Evolutionary conservation across 2,113 vertebrate genomes (phyloP), one percentile per base, ranked within the genome.

Genomic region (Toxotes chatareus): DNA sequence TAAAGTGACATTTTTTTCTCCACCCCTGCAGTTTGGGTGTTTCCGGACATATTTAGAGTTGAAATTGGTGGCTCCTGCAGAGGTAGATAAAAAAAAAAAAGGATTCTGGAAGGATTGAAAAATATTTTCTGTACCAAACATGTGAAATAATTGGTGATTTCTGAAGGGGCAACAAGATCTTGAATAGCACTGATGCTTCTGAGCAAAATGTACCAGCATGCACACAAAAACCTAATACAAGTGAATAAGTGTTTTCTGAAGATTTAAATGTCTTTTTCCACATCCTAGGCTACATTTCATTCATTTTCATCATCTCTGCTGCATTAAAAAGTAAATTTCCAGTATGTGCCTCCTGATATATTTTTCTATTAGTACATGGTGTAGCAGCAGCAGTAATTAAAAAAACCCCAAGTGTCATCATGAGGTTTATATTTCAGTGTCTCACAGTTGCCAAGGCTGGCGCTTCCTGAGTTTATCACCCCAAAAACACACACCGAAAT

Each of bases 401-500:
- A 56, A 10, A 42, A 60, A 19, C 40, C 0, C n/a, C 4, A 44
- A 9, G 17, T 21, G 53, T 57, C 38, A 67, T 67, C 55, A 67
- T 40, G n/a, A 38, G 9, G 19, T 34, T 47, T 46, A 3, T 64
- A 59, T n/a, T 27, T 10, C 65, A 27, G 44, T 4, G 38, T 17
- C 23, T 78, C 36, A 46, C 46, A 38, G 59, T 65, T 78, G 79
- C 83, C 68, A 71, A 21, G 69, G 62, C 73, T 14, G 47, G 63
- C 21, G 40, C 57, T 34, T 5, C 11, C 40, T 23, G 88, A 75
- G 61, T 86, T 90, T 93, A 93, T 93, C 88, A 68, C 47, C 64
- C 47, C 40, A 23, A 88, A 91, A 88, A 86, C 89, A 92, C 68
- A 87, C 91, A 64, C 79, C 61, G 49, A 82, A 90, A 93, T 91